Conservation (phyloP, 2,888 invertebrate species). For the Encarsia formosa region DNA sequence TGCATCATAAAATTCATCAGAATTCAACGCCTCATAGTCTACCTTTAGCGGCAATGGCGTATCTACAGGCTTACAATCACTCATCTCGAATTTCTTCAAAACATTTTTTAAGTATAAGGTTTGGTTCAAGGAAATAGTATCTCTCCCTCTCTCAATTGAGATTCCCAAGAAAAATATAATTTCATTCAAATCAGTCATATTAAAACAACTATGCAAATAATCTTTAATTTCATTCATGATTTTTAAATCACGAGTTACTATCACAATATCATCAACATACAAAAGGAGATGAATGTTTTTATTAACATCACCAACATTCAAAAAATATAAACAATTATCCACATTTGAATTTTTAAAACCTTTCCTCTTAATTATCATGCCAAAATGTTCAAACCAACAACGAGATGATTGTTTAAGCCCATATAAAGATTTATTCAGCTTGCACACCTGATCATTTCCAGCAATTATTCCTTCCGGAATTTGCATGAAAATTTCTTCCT, state of each 20-base stretch:
- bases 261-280: conserved; percentile 19
- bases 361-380: not conserved
- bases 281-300: not conserved
- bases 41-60: not conserved
- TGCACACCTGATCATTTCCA: not conserved
- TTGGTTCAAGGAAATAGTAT: conserved; percentile 3
- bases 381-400: conserved; percentile 3
- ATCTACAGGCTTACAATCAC: not conserved
- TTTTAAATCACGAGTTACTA: not conserved
- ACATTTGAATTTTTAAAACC: not conserved
- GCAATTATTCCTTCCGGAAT: not conserved
- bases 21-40: too few relatives aligned
- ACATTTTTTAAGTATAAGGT: not conserved
- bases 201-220: not conserved
- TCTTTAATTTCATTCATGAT: not conserved
- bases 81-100: not conserved
- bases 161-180: too few relatives aligned
- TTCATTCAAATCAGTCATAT: too few relatives aligned
- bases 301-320: not conserved
- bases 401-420: conserved; percentile 1
- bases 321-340: not conserved
- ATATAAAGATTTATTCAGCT: not conserved
- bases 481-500: conserved; percentile 3
- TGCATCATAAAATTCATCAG: not conserved
- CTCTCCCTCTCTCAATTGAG: too few relatives aligned